phyloP scores from a whole-genome alignment of 2,797 vertebrate genomes.

The Brachyrhaphis roseni region DNA sequence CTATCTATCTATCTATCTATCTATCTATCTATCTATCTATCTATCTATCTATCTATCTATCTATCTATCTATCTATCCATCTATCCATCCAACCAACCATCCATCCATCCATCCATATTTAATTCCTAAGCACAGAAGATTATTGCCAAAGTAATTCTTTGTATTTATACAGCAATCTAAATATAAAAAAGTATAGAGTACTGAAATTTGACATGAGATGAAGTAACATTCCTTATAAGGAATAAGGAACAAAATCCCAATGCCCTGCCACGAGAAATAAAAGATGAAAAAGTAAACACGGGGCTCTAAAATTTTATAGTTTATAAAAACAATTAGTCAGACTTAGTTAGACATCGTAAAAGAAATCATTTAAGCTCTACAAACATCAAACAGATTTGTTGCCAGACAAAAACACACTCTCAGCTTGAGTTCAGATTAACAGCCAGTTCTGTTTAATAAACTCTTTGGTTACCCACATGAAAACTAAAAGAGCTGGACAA shows the following conservation, averaged over 20 bases:
- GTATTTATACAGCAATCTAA: slow-evolving; percentile 1
- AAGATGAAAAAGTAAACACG: slow-evolving; percentile 78
- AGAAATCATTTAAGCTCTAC: slow-evolving; percentile 53
- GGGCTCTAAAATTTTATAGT: slow-evolving; percentile 79
- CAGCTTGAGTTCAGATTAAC: slow-evolving; percentile 70
- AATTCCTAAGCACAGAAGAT: not conserved
- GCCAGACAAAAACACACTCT: slow-evolving; percentile 39
- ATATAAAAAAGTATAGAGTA: not conserved
- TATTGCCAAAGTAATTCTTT: slow-evolving; percentile 9
- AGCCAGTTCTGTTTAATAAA: slow-evolving; percentile 75
- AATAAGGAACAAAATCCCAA: not conserved
- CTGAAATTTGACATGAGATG: not conserved
- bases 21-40: too few relatives aligned
- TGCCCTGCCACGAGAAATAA: slow-evolving; percentile 82
- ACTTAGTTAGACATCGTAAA: slow-evolving; percentile 48
- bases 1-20: too few relatives aligned
- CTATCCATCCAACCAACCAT: too few relatives aligned
- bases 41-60: too few relatives aligned
- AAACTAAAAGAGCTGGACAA: slow-evolving; percentile 71
- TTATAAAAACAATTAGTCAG: slow-evolving; percentile 14
- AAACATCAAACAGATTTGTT: slow-evolving; percentile 49
- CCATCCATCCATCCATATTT: not conserved
- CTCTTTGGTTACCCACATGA: slow-evolving; percentile 93
- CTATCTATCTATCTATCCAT: slow-evolving; percentile 5
- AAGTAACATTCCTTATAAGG: not conserved